Conservation (phyloP, 2,888 invertebrate genomes). For the Gymnosoma rotundatum region DNA sequence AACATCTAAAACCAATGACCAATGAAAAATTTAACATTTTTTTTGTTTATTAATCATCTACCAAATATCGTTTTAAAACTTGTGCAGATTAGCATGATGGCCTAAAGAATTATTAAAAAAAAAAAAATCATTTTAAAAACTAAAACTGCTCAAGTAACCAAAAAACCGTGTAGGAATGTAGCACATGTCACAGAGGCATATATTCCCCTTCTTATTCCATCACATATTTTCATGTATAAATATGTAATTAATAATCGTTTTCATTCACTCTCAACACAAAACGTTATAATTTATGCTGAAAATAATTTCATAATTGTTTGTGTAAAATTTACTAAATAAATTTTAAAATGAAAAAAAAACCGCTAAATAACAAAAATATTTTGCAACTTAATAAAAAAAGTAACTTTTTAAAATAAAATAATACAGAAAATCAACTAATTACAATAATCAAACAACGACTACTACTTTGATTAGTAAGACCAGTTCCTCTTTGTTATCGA, state of each 20-base stretch:
- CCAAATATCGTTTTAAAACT: no score
- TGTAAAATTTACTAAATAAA: slow-evolving; percentile 1
- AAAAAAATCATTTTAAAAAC: no score
- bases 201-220: no score
- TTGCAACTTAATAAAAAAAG: slow-evolving; percentile 16
- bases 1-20: no score
- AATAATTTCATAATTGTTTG: slow-evolving; percentile 22
- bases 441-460: neutral
- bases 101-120: no score
- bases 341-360: neutral
- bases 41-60: no score
- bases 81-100: no score
- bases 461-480: neutral
- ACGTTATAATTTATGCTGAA: neutral
- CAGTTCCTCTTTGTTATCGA: slow-evolving; percentile 34
- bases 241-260: neutral
- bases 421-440: slow-evolving; percentile 4
- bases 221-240: neutral
- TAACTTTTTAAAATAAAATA: slow-evolving; percentile 4
- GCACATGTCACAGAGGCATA: no score
- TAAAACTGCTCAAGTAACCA: neutral
- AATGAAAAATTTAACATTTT: no score
- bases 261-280: neutral
- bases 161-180: neutral
- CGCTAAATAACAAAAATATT: slow-evolving; percentile 10